Evolutionary conservation across 2,888 invertebrate species (phyloP).

Genomic region (Cataglyphis albicans): DNA sequence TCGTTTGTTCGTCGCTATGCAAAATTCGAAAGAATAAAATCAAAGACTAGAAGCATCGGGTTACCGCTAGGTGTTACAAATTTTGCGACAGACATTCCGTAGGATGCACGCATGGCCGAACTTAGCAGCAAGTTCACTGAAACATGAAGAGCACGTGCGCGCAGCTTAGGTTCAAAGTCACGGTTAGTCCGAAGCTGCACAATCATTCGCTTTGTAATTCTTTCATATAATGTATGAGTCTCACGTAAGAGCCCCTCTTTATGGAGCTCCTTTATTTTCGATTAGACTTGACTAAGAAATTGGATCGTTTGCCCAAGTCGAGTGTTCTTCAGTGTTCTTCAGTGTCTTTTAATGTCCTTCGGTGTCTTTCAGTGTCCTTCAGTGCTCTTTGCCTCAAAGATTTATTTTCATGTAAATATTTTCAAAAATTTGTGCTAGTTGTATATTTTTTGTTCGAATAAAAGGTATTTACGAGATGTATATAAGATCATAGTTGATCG

Average conservation of each 20-base stretch:
- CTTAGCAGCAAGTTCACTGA: conserved; percentile 62
- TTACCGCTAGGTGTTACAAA: neutral
- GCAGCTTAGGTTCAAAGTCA: conserved; percentile 74
- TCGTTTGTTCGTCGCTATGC: conserved; percentile 12
- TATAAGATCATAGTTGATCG: neutral
- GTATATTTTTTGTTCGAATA: neutral
- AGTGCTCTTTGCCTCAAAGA: no score
- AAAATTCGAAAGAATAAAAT: conserved; percentile 10
- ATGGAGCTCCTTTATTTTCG: neutral
- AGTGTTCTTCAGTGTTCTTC: neutral
- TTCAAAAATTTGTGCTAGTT: neutral
- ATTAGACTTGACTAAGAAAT: neutral
- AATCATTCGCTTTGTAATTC: conserved; percentile 14
- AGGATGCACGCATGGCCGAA: conserved; percentile 72
- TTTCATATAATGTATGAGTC: neutral
- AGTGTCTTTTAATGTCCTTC: neutral
- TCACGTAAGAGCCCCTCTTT: neutral
- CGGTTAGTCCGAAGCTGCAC: conserved; percentile 60
- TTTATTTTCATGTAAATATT: neutral
- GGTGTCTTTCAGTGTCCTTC: no score
- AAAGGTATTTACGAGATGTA: neutral
- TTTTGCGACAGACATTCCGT: conserved; percentile 52
- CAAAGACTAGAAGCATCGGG: neutral
- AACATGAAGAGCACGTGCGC: conserved; percentile 39
- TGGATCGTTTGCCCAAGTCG: neutral